A percentile compares a stretch with the other conserved stretches of the same genome.
phyloP scores from a whole-genome alignment of 1,140 invertebrate genomes.

The Caerostris extrusa region DNA sequence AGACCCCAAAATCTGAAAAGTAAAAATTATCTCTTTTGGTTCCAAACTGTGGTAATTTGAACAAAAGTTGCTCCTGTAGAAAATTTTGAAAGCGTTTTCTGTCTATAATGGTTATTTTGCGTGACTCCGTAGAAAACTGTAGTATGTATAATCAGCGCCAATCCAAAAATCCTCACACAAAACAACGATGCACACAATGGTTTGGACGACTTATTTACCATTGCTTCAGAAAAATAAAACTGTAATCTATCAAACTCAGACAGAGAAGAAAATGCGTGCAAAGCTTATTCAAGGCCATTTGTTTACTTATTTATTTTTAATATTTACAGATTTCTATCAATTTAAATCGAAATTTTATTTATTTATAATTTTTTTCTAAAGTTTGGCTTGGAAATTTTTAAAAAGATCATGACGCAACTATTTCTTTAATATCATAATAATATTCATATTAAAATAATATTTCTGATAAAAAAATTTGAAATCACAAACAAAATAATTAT shows the following conservation, averaged over 20 bases:
- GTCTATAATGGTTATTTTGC: conserved; percentile 20
- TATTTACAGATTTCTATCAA: too few species aligned
- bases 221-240: background rate
- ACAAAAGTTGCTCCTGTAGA: background rate
- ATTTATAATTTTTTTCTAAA: too few species aligned
- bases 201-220: background rate
- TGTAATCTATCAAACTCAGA: background rate
- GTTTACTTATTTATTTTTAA: too few species aligned
- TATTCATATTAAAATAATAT: too few species aligned
- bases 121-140: background rate
- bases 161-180: background rate
- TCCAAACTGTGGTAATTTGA: background rate
- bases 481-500: too few species aligned
- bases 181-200: background rate
- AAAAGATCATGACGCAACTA: too few species aligned
- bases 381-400: too few species aligned
- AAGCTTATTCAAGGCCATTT: too few species aligned
- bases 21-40: background rate
- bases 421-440: too few species aligned
- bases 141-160: background rate
- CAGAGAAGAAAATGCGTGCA: too few species aligned
- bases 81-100: background rate
- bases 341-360: too few species aligned
- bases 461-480: too few species aligned
- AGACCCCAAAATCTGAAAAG: background rate